These are phyloP conservation scores for Corapipo altera DNA, from an alignment of 2,113 vertebrate genomes.

Conservation along the genomic window DNA sequence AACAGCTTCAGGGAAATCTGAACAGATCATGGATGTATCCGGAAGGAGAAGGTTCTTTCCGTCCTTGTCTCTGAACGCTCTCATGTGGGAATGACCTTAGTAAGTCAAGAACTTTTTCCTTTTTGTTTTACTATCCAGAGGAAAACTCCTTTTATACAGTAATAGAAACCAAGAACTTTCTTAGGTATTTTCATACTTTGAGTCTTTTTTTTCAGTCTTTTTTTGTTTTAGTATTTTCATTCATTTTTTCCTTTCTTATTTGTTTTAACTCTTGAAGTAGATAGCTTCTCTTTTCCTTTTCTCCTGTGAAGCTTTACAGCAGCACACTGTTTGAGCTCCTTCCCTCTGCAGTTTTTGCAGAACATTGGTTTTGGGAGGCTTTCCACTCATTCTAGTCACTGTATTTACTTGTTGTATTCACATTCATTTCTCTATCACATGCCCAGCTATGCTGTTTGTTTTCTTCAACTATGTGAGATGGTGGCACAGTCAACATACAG, in stretches of 20 bases:
- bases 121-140: neutral
- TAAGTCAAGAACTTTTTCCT: slow-evolving; percentile 31
- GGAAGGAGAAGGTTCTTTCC: neutral
- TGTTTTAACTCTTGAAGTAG: neutral
- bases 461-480: neutral
- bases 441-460: neutral
- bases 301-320: neutral
- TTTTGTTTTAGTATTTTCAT: neutral
- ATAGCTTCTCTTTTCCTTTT: neutral
- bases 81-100: slow-evolving; percentile 37
- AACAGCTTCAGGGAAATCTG: neutral
- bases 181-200: neutral
- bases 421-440: neutral
- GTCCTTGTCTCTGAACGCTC: slow-evolving; percentile 27
- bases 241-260: neutral
- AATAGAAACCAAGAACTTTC: neutral
- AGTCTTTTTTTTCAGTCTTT: neutral
- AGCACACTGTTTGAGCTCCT: neutral
- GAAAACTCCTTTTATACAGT: neutral
- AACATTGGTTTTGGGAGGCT: neutral
- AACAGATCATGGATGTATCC: slow-evolving; percentile 34
- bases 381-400: neutral
- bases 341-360: neutral
- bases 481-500: neutral
- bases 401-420: neutral